Base-by-base conservation (phyloP, 2,888 invertebrate species). In the Elysia crispata region DNA sequence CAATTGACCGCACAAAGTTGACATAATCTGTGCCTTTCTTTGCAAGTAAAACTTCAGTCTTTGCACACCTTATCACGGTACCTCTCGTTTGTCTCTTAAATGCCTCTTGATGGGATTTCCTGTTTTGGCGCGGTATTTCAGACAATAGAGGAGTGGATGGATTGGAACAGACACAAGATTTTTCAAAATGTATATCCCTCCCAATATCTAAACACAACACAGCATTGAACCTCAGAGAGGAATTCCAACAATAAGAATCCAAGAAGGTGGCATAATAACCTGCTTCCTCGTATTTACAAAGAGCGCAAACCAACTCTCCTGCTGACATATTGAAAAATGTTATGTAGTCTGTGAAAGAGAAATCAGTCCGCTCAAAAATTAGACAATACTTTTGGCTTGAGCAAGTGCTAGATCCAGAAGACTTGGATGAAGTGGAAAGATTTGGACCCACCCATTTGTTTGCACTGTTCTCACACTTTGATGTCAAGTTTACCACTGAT, bases 11-110 rank as follows among this genome's bases (percentile, higher is more conserved):
- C 0, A 57, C 75, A 20, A n/a, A n/a, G 41, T 67, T 66, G 25
- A 79, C 54, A 57, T 79, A 79, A 6, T 74, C 67, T 28, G 23
- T 31, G 18, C 74, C 79, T 67, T 74, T 54, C 11, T 67, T 18
- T 11, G 74, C 74, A 8, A 79, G 31, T 50, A 28, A 33, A 33
- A 73, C 64, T 50, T 60, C 23, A 0, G 31, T 31, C 13, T 78
- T 64, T 11, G 20, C 25, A 49, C 41, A 41, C 5, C 41, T 41
- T 41, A 6, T 3, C n/a, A n/a, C n/a, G n/a, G n/a, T n/a, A 6
- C 41, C 41, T 41, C 41, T 3, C 11, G 41, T 11, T 41, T 6
- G 41, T 41, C 3, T 41, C 3, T 6, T 6, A 41, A 41, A 41
- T 41, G 11, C 3, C 41, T 41, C 41, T 41, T 41, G 41, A 41